These are phyloP conservation scores for Cecropterus lyciades DNA, from an alignment of 1,140 invertebrate genomes.

Conservation along the genomic window DNA sequence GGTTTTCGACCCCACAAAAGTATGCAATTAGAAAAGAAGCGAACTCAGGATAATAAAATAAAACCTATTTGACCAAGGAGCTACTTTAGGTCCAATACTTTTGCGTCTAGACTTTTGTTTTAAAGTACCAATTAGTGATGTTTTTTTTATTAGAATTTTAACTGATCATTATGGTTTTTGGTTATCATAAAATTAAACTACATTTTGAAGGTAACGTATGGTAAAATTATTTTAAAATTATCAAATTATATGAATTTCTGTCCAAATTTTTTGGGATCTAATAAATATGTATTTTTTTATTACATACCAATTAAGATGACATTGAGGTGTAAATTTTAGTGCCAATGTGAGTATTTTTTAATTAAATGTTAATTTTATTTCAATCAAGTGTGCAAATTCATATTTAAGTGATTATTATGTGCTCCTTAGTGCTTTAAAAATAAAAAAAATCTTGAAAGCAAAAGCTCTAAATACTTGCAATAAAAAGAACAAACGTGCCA, in stretches of 20 bases:
- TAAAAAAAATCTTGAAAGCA: constrained; percentile 48
- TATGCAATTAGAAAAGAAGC: constrained; percentile 74
- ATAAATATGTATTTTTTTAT: too few relatives aligned
- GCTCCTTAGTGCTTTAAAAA: constrained; percentile 22
- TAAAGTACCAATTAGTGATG: not conserved
- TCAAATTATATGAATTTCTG: too few relatives aligned
- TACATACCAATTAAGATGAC: too few relatives aligned
- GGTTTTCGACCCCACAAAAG: constrained; percentile 76
- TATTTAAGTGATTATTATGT: constrained; percentile 4
- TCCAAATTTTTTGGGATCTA: too few relatives aligned
- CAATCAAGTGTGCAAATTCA: not conserved
- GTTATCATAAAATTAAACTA: too few relatives aligned
- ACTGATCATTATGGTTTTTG: not conserved
- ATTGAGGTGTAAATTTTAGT: too few relatives aligned
- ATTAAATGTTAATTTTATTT: not conserved
- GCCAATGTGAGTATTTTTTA: constrained; percentile 1
- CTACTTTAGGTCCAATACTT: constrained; percentile 11
- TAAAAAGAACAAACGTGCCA: constrained; percentile 56
- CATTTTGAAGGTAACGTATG: too few relatives aligned
- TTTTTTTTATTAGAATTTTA: not conserved
- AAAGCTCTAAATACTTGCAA: constrained; percentile 60
- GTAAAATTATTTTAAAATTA: too few relatives aligned
- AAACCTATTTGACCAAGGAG: constrained; percentile 49
- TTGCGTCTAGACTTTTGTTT: not conserved
- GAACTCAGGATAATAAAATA: constrained; percentile 62